A percentile compares a stretch with the other conserved stretches of the same genome.
Conservation (phyloP, 1,140 invertebrate genomes). For the Temnothorax curvispinosus region DNA sequence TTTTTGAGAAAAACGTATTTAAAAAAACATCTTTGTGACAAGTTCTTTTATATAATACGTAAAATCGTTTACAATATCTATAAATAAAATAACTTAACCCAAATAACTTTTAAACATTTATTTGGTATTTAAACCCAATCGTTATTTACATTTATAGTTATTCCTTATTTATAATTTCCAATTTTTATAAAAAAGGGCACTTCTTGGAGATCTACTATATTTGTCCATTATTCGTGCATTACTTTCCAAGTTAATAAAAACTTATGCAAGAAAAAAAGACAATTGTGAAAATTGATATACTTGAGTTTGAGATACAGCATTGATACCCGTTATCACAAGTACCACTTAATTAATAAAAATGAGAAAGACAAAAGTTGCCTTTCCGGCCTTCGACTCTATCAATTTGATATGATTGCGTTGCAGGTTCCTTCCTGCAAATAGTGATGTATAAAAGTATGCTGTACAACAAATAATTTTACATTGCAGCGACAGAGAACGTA, state of each 20-base stretch:
- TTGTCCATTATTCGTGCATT: neutral
- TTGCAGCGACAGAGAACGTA: neutral
- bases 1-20: neutral
- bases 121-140: no score
- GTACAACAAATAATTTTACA: neutral
- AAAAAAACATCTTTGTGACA: neutral
- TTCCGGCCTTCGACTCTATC: conserved; percentile 16
- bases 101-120: no score
- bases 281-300: neutral
- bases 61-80: neutral
- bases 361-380: neutral
- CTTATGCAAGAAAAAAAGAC: neutral
- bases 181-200: neutral
- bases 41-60: neutral
- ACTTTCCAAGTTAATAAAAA: neutral
- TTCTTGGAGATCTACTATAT: neutral
- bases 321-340: neutral
- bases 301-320: neutral
- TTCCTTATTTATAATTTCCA: neutral
- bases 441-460: neutral
- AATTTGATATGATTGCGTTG: neutral
- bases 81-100: neutral
- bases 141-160: no score
- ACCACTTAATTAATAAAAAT: neutral
- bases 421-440: neutral